Percentiles rank a stretch among this genome's conserved stretches.
These are phyloP conservation scores for Heliconius himera DNA, from an alignment of 1,140 invertebrate genomes.

Conservation along the genomic window DNA sequence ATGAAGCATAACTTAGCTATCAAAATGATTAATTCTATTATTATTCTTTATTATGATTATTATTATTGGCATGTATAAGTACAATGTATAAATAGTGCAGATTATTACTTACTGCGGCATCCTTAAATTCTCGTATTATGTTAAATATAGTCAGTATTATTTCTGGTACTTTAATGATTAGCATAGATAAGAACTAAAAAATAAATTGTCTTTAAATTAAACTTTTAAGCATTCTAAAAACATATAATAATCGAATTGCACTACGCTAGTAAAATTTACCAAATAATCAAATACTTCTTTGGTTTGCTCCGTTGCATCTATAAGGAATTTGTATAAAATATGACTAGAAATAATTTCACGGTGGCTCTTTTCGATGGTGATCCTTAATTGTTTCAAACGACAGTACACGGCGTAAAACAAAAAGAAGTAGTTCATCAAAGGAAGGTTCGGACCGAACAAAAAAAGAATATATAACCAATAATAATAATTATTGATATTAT, in stretches of 20 bases:
- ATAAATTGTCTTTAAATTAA: neutral
- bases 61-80: neutral
- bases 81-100: neutral
- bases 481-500: neutral
- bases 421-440: neutral
- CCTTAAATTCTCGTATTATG: neutral
- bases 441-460: neutral
- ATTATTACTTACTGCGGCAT: neutral
- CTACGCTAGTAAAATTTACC: neutral
- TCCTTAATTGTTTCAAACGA: neutral
- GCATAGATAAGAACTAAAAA: neutral
- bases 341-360: neutral
- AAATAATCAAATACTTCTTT: neutral
- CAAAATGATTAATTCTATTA: too few relatives aligned
- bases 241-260: neutral
- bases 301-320: neutral
- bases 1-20: too few relatives aligned
- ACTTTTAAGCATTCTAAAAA: neutral
- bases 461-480: neutral
- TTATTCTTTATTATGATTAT: neutral
- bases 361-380: neutral
- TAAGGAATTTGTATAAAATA: conserved; percentile 1
- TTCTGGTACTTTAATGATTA: conserved; percentile 1
- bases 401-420: neutral
- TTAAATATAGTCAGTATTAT: neutral